These are phyloP conservation scores for Aeoliscus strigatus DNA, from an alignment of 2,797 vertebrate genomes.

Conservation along the genomic window DNA sequence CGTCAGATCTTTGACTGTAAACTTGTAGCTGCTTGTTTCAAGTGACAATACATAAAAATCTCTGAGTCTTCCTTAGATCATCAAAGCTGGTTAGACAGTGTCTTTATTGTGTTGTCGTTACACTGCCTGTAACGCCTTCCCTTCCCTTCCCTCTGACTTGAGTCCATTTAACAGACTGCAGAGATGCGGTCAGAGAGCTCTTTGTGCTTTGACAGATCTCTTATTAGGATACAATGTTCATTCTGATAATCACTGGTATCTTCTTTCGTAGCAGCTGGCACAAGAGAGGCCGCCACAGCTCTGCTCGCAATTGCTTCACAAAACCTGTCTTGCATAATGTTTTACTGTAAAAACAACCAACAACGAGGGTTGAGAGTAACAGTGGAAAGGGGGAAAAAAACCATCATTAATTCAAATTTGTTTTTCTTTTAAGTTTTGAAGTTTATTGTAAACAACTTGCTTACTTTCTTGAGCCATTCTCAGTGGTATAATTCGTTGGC, in stretches of 20 bases:
- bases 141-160: conserved; percentile 24
- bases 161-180: conserved; percentile 35
- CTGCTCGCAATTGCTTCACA: conserved; percentile 29
- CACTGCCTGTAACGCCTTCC: conserved; percentile 12
- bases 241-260: conserved; percentile 32
- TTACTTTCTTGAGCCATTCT: too few species aligned
- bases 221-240: conserved; percentile 19
- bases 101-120: conserved; percentile 12
- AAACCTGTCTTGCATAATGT: too few species aligned
- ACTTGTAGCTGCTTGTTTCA: conserved; percentile 4
- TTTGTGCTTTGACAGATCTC: conserved; percentile 24
- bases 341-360: too few species aligned
- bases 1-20: too few species aligned
- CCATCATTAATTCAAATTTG: too few species aligned
- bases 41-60: conserved; percentile 6
- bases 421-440: too few species aligned
- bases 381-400: too few species aligned
- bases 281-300: conserved; percentile 7
- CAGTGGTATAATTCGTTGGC: too few species aligned
- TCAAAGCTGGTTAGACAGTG: conserved; percentile 10
- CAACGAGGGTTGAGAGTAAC: too few species aligned
- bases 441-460: too few species aligned
- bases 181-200: conserved; percentile 20
- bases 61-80: conserved; percentile 13
- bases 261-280: conserved; percentile 33